phyloP scores from a whole-genome alignment of 2,888 invertebrate genomes.

The Neoscelio sp. region DNA sequence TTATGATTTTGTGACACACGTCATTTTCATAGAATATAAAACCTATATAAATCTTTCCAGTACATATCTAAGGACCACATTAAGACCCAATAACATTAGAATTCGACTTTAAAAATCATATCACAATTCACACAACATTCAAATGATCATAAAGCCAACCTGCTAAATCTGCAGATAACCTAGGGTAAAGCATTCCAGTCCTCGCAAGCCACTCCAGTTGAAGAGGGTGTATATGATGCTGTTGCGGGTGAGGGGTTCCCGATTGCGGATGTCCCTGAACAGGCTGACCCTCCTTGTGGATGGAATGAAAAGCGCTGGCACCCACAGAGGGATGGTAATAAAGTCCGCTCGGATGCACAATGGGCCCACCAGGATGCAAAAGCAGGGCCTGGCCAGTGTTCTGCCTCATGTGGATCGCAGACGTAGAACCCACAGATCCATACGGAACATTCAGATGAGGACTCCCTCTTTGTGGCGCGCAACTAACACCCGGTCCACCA shows the following conservation, averaged over 20 bases:
- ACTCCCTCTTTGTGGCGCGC: slow-evolving; percentile 41
- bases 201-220: slow-evolving; percentile 96
- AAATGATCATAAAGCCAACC: slow-evolving; percentile 84
- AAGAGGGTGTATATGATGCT: slow-evolving; percentile 87
- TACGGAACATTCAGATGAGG: slow-evolving; percentile 66
- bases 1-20: too few relatives aligned
- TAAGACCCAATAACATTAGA: too few relatives aligned
- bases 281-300: slow-evolving; percentile 84
- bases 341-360: slow-evolving; percentile 79
- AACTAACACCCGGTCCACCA: slow-evolving; percentile 25
- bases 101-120: too few relatives aligned
- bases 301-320: slow-evolving; percentile 82
- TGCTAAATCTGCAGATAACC: slow-evolving; percentile 91
- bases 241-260: slow-evolving; percentile 83
- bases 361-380: slow-evolving; percentile 78
- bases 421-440: slow-evolving; percentile 67
- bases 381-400: slow-evolving; percentile 76
- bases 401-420: slow-evolving; percentile 75
- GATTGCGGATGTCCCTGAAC: slow-evolving; percentile 78
- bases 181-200: slow-evolving; percentile 96
- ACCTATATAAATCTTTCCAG: too few relatives aligned
- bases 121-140: too few relatives aligned
- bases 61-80: too few relatives aligned
- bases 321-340: slow-evolving; percentile 79
- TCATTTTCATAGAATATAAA: too few relatives aligned